Evolutionary conservation across 2,113 vertebrate species (phyloP).

Genomic region (Meriones unguiculatus): DNA sequence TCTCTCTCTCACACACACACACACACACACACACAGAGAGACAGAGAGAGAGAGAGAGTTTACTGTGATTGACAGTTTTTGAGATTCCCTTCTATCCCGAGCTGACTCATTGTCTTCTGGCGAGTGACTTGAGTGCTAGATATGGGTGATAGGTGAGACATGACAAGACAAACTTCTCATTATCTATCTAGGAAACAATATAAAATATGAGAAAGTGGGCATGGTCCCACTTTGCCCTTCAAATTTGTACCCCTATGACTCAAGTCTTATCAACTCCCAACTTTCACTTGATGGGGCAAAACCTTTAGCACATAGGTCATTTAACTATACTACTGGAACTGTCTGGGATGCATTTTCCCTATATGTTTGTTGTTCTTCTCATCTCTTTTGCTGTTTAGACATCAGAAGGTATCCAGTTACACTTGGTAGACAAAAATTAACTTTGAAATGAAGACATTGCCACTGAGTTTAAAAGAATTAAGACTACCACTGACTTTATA

Average conservation of each 20-base stretch:
- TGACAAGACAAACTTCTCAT: neutral
- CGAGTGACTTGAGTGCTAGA: neutral
- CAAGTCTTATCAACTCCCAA: fast-evolving
- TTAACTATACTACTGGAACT: neutral
- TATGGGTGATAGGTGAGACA: fast-evolving
- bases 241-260: fast-evolving
- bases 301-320: neutral
- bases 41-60: neutral
- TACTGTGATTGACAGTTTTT: neutral
- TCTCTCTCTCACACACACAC: neutral
- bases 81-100: neutral
- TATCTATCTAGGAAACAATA: neutral
- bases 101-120: neutral
- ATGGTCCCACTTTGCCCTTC: neutral
- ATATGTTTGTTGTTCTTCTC: neutral
- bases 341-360: neutral
- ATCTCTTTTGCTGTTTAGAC: neutral
- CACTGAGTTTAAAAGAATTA: neutral
- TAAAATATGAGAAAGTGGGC: neutral
- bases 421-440: neutral
- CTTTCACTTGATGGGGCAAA: neutral
- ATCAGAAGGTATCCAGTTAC: neutral
- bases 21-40: neutral
- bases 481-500: neutral
- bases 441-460: too few species aligned